Base-by-base conservation (phyloP, 2,113 vertebrate genomes). In the Caloenas nicobarica region DNA sequence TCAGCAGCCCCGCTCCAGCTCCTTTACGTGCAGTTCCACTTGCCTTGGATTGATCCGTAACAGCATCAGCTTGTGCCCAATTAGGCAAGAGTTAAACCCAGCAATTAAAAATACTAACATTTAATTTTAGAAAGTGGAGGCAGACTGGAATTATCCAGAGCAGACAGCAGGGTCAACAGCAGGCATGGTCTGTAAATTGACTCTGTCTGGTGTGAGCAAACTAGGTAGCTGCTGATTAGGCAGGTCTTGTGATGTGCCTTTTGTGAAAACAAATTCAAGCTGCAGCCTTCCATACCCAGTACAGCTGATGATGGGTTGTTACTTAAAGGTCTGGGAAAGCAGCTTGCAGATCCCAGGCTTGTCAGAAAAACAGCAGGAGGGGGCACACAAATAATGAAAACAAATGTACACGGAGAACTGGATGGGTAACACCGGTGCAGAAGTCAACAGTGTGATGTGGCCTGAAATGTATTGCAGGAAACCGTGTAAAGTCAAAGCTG, bases 101-200 rank as follows among this genome's bases (percentile, higher is more conserved):
- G 44, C 70, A 91, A 91, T 94, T 91, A 91, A 93, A 96, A 95
- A 76, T 34, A 78, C 79, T 74, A 96, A 70, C 64, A 51, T 88
- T 95, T 70, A 29, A 94, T 88, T 96, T 91, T 26, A 83, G 60
- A 83, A 74, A 23, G 85, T 29, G 57, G 60, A 81, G 34, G 53
- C 72, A 73, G 80, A 71, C 76, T 76, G 87, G 57, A 94, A 94
- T 44, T 81, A 91, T 66, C 82, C 86, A 21, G 90, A 96, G 95
- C 76, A 94, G 92, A 95, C 95, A 97, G 88, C 76, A 92, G 93
- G 86, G 92, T 96, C 93, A 96, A 93, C 93, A 96, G 88, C 85
- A 86, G 92, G 86, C 88, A 70, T 11, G 69, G 76, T 86, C 88
- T 90, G 91, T 71, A 96, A 96, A 96, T 91, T 96, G 96, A 88